phyloP scores from a whole-genome alignment of 2,113 vertebrate species.

The Solea senegalensis region DNA sequence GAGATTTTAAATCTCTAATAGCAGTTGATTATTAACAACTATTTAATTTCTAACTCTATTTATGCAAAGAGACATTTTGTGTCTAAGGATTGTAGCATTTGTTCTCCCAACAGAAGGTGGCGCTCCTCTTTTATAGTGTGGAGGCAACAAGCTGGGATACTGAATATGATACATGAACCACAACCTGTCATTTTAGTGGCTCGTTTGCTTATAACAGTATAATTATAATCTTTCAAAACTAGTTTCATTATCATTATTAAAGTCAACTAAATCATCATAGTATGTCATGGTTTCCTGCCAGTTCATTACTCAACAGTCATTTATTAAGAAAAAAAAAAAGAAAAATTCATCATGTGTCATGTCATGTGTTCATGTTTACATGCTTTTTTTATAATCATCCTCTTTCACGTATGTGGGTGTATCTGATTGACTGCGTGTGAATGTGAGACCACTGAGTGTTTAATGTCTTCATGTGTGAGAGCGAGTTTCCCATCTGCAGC shows the following conservation, averaged over 20 bases:
- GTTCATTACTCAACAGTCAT: not conserved
- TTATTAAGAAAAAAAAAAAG: not conserved
- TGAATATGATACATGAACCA: not conserved
- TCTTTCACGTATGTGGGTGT: not conserved
- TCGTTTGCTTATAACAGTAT: not conserved
- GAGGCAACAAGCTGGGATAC: not conserved
- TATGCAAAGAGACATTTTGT: not conserved
- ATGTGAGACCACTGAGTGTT: constrained; percentile 2
- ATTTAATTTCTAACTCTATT: no score
- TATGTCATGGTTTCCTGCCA: not conserved
- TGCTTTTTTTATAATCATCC: not conserved
- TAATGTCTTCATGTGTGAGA: constrained; percentile 27
- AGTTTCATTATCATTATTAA: not conserved
- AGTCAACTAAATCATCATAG: not conserved
- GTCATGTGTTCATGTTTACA: not conserved
- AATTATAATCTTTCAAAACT: not conserved
- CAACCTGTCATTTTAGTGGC: not conserved
- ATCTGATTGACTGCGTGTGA: not conserved
- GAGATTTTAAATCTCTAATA: no score
- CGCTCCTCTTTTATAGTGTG: constrained; percentile 14
- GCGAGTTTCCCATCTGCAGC: constrained; percentile 22
- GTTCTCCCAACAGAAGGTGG: constrained; percentile 9
- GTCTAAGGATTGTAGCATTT: not conserved
- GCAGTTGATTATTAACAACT: no score
- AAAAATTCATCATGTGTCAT: not conserved